Evolutionary conservation across 1,140 invertebrate genomes (phyloP), one percentile per base, ranked within the genome.

Genomic region (Drosophila prosaltans): DNA sequence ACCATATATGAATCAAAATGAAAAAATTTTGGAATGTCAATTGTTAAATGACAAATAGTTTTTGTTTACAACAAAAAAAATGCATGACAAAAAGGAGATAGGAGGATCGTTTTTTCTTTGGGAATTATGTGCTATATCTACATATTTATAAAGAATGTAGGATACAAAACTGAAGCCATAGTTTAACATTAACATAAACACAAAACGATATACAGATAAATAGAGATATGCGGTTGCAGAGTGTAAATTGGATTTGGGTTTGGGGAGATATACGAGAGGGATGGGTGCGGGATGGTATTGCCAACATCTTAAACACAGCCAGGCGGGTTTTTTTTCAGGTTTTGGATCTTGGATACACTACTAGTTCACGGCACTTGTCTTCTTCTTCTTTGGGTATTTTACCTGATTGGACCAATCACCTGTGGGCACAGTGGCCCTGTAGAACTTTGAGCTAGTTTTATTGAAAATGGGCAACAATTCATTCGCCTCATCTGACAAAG

Each of bases 391-490:
- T 36, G 64, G 39, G 80, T 90, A 71, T 81, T 92, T 92, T 92
- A 92, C 92, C 91, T 92, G 92, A 90, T 92, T 92, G 0, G 95
- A 96, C 98, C 98, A 99, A 92, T 99, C 98, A 54, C 96, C 96
- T 1, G 96, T 95, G 45, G 96, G 96, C 39, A 97, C 94, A 4
- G 95, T 94, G 1, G 96, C 95, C 39, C 95, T 94, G 93, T 99
- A 99, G 92, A 98, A 97, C 88, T 96, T 96, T 10, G 95, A 96
- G 30, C 97, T 97, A 9, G 98, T 98, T 90, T 98, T 98, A 93
- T 99, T 99, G 94, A 99, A 99, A 58, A 99, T 96, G 1, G 98
- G 98, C 63, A 99, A 93, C 60, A 99, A 92, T 92, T 99, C 98
- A 93, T 98, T 99, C 0, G 98, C 98, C 93, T 99, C 98, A 93